Conservation (phyloP, 2,888 invertebrate species). For the Cantharis nigra region DNA sequence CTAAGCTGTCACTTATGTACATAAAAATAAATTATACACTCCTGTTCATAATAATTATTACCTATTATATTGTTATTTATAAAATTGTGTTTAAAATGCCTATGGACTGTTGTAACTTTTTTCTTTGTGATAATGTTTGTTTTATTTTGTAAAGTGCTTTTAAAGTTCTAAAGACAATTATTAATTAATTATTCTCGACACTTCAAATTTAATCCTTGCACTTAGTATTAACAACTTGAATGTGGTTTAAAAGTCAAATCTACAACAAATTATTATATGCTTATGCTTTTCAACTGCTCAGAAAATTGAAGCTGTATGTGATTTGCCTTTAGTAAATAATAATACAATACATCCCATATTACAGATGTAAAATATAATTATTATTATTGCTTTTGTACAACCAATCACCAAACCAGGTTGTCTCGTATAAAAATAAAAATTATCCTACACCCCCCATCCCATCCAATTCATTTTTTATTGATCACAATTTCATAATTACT, state of each 20-base stretch:
- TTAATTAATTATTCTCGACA: constrained; percentile 21
- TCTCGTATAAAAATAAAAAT: neutral
- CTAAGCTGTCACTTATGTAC: constrained; percentile 31
- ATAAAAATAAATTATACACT: constrained; percentile 51
- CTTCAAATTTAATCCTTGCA: constrained; percentile 29
- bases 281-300: constrained; percentile 26
- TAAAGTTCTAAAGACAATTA: constrained; percentile 24
- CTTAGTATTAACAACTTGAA: constrained; percentile 28
- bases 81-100: constrained; percentile 47
- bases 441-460: constrained; percentile 3
- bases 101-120: constrained; percentile 50
- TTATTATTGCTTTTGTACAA: neutral
- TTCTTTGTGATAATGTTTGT: constrained; percentile 40
- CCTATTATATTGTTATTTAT: constrained; percentile 48
- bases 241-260: constrained; percentile 21
- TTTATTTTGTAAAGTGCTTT: constrained; percentile 31
- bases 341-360: constrained; percentile 7
- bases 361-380: constrained; percentile 8
- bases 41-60: constrained; percentile 43
- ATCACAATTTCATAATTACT: neutral
- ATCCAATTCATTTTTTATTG: neutral
- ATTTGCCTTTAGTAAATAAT: constrained; percentile 30
- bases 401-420: neutral
- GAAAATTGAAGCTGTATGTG: constrained; percentile 30
- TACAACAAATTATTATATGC: constrained; percentile 22